These are phyloP conservation scores for Megalurothrips usitatus DNA, from an alignment of 2,888 invertebrate genomes.

Conservation along the genomic window DNA sequence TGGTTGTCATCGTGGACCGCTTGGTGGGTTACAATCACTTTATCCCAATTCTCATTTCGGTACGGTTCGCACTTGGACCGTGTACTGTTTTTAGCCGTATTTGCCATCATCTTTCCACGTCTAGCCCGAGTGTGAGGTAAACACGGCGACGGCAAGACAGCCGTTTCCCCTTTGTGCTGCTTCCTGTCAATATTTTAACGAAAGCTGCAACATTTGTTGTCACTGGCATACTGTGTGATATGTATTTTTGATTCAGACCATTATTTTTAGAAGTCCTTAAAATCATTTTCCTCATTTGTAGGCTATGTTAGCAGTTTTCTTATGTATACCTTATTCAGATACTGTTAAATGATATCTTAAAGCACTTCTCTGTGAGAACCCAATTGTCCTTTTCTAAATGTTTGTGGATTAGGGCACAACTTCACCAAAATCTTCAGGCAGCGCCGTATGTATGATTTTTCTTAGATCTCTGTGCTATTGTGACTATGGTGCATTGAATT, in stretches of 20 bases:
- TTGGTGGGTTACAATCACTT: background rate
- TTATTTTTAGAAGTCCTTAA: background rate
- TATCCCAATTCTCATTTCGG: background rate
- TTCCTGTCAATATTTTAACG: background rate
- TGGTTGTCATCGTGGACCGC: background rate
- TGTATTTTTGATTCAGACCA: background rate
- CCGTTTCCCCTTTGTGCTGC: background rate
- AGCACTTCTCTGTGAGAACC: too few species aligned
- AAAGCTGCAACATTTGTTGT: background rate
- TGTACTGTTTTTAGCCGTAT: background rate
- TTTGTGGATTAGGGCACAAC: too few species aligned
- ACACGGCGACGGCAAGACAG: background rate
- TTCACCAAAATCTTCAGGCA: too few species aligned
- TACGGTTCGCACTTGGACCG: background rate
- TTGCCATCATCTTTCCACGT: conserved; percentile 16
- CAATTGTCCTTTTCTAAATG: too few species aligned
- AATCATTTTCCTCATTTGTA: background rate
- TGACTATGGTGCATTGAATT: too few species aligned
- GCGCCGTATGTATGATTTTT: too few species aligned
- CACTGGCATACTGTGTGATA: background rate
- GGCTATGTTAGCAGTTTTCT: too few species aligned
- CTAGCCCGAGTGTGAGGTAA: conserved; percentile 12
- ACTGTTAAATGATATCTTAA: too few species aligned
- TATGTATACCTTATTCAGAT: too few species aligned
- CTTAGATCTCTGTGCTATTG: too few species aligned